phyloP scores from a whole-genome alignment of 2,888 invertebrate species.

The Neoitamus cyanurus region DNA sequence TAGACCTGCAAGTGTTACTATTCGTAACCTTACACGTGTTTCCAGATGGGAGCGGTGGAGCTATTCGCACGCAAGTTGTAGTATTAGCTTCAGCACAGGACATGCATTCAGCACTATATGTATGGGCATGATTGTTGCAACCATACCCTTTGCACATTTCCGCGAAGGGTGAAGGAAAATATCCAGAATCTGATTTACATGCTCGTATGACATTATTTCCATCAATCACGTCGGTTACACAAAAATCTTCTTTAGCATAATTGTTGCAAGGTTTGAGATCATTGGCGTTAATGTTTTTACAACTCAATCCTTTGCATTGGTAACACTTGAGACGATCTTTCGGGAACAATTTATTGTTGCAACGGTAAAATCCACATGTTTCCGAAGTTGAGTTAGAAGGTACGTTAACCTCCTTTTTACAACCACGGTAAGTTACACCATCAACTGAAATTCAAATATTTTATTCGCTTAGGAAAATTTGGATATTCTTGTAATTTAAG shows the following conservation, averaged over 20 bases:
- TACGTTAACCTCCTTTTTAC: not conserved
- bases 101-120: not conserved
- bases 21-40: not conserved
- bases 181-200: constrained; percentile 37
- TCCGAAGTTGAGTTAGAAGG: not conserved
- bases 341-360: not conserved
- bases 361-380: not conserved
- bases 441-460: not conserved
- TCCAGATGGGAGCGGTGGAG: not conserved
- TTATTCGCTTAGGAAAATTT: not conserved
- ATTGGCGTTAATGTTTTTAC: not conserved
- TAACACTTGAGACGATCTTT: constrained; percentile 28
- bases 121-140: not conserved
- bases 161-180: constrained; percentile 2
- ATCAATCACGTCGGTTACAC: constrained; percentile 47
- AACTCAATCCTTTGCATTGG: constrained; percentile 39
- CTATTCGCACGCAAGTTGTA: not conserved
- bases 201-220: constrained; percentile 36
- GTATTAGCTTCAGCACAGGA: not conserved
- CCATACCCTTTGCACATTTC: not conserved
- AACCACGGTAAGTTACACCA: not conserved
- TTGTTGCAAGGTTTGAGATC: constrained; percentile 11
- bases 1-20: not conserved
- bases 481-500: not conserved
- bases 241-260: constrained; percentile 28